These are phyloP conservation scores for Biston betularia DNA, from an alignment of 2,888 invertebrate species.

Conservation along the genomic window DNA sequence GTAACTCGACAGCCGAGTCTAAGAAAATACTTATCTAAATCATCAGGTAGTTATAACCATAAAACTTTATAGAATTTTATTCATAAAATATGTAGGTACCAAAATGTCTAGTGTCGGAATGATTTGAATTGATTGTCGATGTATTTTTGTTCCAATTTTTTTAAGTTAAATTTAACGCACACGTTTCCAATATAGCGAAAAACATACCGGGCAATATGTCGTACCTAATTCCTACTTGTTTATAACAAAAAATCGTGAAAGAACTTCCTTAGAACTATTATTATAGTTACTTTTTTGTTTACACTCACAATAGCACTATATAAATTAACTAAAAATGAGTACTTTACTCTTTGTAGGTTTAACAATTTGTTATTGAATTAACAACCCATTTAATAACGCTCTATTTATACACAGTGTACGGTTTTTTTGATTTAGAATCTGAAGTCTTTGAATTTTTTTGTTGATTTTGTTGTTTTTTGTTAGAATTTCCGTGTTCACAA, in stretches of 20 bases:
- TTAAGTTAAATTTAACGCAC: background rate
- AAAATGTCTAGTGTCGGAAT: background rate
- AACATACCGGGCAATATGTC: conserved; percentile 10
- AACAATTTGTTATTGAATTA: conserved; percentile 37
- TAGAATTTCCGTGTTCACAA: conserved; percentile 55
- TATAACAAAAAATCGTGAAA: background rate
- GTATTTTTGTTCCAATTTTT: background rate
- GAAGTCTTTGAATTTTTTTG: conserved; percentile 1
- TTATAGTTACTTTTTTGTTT: conserved; percentile 4
- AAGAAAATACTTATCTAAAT: too few species aligned
- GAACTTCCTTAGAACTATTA: background rate
- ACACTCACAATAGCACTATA: conserved; percentile 17
- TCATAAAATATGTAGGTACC: background rate
- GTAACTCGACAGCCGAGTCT: too few species aligned
- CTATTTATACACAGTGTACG: conserved; percentile 5
- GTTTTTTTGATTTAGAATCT: conserved; percentile 24
- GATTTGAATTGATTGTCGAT: background rate
- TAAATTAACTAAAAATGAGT: conserved; percentile 4
- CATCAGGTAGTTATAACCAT: too few species aligned
- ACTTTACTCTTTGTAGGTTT: conserved; percentile 5
- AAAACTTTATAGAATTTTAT: background rate
- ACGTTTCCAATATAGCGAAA: background rate
- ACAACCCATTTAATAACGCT: conserved; percentile 9
- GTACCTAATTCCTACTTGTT: background rate
- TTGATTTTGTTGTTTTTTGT: conserved; percentile 15